Conservation (phyloP, 2,113 vertebrate species). For the Romanogobio albipinnatus region DNA sequence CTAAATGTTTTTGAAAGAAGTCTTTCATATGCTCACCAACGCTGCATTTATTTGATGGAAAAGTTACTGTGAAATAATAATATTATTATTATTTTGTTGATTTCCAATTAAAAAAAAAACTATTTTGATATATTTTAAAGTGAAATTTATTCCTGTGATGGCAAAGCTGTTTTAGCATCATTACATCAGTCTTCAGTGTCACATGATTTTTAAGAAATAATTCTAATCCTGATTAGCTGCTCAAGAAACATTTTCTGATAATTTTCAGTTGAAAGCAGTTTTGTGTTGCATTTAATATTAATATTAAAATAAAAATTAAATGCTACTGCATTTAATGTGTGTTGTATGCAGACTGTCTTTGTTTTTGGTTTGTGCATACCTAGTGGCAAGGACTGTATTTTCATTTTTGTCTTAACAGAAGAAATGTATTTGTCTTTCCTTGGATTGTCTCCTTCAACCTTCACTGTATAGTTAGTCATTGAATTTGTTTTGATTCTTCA, state of each 20-base stretch:
- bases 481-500: slow-evolving; percentile 60
- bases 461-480: neutral
- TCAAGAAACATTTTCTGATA: neutral
- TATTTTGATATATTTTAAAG: neutral
- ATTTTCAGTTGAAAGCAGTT: neutral
- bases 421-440: no score
- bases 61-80: neutral
- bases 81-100: no score
- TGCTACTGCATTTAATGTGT: neutral
- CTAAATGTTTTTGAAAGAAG: no score
- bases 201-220: neutral
- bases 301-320: neutral
- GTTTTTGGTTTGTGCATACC: neutral
- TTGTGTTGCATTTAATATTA: neutral
- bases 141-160: neutral
- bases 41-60: neutral
- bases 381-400: neutral
- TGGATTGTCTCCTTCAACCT: neutral
- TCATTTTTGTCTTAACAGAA: neutral
- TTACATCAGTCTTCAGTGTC: neutral
- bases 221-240: neutral
- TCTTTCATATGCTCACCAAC: neutral
- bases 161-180: no score
- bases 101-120: neutral
- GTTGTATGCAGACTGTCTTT: neutral